Evolutionary conservation across 2,888 invertebrate genomes (phyloP).

Genomic region (Fragum whitleyi): DNA sequence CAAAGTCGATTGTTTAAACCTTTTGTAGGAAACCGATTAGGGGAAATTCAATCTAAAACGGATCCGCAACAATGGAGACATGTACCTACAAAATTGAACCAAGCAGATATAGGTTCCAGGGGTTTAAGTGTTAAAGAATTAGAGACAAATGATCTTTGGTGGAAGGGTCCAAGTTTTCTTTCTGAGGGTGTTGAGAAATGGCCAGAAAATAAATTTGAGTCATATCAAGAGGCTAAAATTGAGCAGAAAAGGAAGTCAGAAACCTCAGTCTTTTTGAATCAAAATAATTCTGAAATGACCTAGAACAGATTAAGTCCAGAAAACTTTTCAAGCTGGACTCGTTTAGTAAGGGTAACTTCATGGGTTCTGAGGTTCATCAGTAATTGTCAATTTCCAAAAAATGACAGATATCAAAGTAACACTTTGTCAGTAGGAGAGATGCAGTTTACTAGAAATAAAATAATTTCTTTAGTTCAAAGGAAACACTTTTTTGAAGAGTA

Average conservation of each 20-base stretch:
- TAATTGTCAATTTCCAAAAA: too few species aligned
- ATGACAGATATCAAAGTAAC: too few species aligned
- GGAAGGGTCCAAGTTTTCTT: constrained; percentile 48
- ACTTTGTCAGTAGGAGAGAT: constrained; percentile 5
- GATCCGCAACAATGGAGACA: constrained; percentile 49
- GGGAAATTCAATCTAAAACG: constrained; percentile 56
- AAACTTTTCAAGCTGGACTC: too few species aligned
- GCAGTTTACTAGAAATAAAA: constrained; percentile 13
- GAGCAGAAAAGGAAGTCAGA: too few species aligned
- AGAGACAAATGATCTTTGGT: constrained; percentile 28
- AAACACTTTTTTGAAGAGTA: constrained; percentile 24
- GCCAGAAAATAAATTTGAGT: constrained; percentile 18
- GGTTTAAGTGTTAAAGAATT: constrained; percentile 11
- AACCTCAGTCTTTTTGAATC: too few species aligned
- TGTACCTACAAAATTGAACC: constrained; percentile 36
- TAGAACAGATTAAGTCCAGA: too few species aligned
- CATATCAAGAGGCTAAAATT: too few species aligned
- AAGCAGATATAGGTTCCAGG: constrained; percentile 30
- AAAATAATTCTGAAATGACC: too few species aligned
- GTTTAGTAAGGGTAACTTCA: too few species aligned
- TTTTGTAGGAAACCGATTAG: constrained; percentile 66
- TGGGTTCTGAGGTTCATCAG: too few species aligned
- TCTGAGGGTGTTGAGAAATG: constrained; percentile 7
- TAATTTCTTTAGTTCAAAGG: constrained; percentile 33
- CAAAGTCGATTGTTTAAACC: constrained; percentile 46